Base-by-base conservation (phyloP, 1,140 invertebrate species). In the Drosophila yakuba region DNA sequence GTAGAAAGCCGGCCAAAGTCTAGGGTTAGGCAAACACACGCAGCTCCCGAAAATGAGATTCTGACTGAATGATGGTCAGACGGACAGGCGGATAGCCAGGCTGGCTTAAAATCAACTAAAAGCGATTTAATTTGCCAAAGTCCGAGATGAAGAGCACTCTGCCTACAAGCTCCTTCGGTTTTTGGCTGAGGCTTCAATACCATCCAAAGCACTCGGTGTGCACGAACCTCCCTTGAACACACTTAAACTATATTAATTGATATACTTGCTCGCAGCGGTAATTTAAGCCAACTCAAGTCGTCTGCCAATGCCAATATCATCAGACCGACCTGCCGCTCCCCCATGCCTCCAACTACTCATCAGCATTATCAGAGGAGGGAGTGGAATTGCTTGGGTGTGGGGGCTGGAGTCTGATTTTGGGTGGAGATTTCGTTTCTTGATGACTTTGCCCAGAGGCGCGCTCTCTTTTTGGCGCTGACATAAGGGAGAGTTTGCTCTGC, bases 181-280 rank as follows among this genome's bases (percentile, higher is more conserved):
- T 63, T 78, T 32, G 68, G 54, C 48, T 56, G 48, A 38, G 25
- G 54, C 50, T 69, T 39, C 36, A 47, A 17, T 69, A 41, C 28
- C 12, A 41, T 17, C 7, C 17, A 38, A 12, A 17, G 39, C 58
- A 51, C 51, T 44, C 52, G 39, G 12, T 25, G 43, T n/a, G n/a
- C 38, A 11, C 44, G 43, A 15, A 15, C 38, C 38, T 41, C 11
- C 23, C 59, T 56, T 11, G 44, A 88, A 74, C 68, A 51, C 84
- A 89, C 83, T 86, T 88, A 80, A 88, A 89, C 80, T 90, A 89
- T 90, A 90, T 89, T 89, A 89, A 89, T 89, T 89, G 85, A 89
- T 89, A 89, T 84, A 89, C 68, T 84, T 64, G 84, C 84, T 89
- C 73, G 80, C 68, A 89, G 84, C 84, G 74, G 78, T 89, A 89